Conservation (phyloP, 2,797 vertebrate species). For the Remorina albescens region DNA sequence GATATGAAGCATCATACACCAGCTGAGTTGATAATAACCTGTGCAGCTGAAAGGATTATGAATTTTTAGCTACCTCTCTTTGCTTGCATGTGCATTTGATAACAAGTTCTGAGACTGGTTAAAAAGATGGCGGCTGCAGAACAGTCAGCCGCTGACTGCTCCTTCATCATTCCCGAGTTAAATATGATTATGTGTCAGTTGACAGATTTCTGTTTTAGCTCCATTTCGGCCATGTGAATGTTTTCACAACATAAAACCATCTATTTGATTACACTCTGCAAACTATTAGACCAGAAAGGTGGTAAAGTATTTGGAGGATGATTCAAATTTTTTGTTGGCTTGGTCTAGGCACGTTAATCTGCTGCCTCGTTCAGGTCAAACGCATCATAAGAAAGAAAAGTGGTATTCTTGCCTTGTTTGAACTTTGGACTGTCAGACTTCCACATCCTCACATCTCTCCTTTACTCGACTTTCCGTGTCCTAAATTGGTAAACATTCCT, state of each 20-base stretch:
- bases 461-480: slow-evolving; percentile 42
- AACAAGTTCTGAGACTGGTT: not conserved
- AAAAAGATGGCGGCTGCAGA: too few relatives aligned
- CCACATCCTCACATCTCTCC: slow-evolving; percentile 18
- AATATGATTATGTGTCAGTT: too few relatives aligned
- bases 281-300: slow-evolving; percentile 41
- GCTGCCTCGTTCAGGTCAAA: slow-evolving; percentile 15
- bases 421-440: slow-evolving; percentile 38
- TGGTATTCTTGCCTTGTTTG: slow-evolving; percentile 21
- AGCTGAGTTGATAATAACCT: not conserved
- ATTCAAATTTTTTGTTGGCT: not conserved
- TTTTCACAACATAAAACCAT: slow-evolving; percentile 18
- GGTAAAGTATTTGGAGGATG: slow-evolving; percentile 5
- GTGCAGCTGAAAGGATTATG: too few relatives aligned
- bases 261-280: slow-evolving; percentile 34
- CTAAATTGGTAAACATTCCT: slow-evolving; percentile 77
- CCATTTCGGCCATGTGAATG: not conserved
- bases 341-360: not conserved
- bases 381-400: not conserved
- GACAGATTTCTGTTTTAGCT: not conserved
- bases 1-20: not conserved
- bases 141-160: too few relatives aligned
- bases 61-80: not conserved
- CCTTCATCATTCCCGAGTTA: too few relatives aligned
- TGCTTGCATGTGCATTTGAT: not conserved